These are phyloP conservation scores for Sebastes hubbsi DNA, from an alignment of 2,797 vertebrate genomes.

Conservation along the genomic window DNA sequence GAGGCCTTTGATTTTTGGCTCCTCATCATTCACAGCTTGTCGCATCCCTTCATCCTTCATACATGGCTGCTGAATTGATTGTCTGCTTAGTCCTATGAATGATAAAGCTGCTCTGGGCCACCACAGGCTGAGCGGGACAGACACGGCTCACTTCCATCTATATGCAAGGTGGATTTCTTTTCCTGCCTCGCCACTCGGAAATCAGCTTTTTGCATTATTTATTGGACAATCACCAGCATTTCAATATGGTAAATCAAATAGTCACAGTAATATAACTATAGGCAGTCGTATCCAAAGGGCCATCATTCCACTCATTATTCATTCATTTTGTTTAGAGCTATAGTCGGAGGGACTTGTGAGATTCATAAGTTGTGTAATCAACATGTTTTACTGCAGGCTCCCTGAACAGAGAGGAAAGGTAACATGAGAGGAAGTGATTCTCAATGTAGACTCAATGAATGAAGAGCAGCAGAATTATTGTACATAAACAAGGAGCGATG, in stretches of 20 bases:
- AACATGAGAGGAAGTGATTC: conserved; percentile 16
- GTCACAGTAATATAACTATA: conserved; percentile 71
- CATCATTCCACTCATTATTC: conserved; percentile 66
- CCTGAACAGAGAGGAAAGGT: conserved; percentile 30
- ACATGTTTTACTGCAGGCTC: conserved; percentile 63
- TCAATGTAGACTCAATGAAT: neutral
- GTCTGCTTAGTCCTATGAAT: conserved; percentile 98
- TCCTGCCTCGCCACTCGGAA: conserved; percentile 60
- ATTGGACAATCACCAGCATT: conserved; percentile 76
- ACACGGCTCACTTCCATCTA: conserved; percentile 70
- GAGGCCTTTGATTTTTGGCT: conserved; percentile 91
- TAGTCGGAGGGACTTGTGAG: conserved; percentile 47
- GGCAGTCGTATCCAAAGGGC: conserved; percentile 64
- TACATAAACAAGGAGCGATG: neutral
- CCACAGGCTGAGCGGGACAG: conserved; percentile 81
- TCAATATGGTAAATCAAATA: conserved; percentile 74
- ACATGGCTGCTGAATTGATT: conserved; percentile 97
- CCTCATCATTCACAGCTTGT: conserved; percentile 98
- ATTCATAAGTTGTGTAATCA: conserved; percentile 75
- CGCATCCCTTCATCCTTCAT: conserved; percentile 94
- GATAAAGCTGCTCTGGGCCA: conserved; percentile 89
- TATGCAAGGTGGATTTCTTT: conserved; percentile 72
- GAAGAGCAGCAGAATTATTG: neutral
- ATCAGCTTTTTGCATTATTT: conserved; percentile 79
- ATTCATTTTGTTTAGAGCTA: conserved; percentile 74